Conservation (phyloP, 2,888 invertebrate species). For the Orthosia cruda region DNA sequence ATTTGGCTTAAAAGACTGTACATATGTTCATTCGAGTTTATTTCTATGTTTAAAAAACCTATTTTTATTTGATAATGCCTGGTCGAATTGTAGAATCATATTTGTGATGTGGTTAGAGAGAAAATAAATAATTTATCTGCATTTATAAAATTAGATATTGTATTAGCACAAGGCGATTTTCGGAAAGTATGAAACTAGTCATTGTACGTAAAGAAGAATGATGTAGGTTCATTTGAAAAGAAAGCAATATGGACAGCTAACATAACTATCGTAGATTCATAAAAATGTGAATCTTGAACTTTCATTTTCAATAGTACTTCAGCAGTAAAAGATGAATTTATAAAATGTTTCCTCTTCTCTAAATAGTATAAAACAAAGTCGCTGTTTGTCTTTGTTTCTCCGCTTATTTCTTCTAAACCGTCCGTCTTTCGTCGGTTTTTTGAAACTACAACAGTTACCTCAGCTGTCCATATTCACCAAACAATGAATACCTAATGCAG, state of each 20-base stretch:
- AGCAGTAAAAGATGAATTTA: too few species aligned
- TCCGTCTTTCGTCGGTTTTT: not conserved
- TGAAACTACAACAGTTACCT: not conserved
- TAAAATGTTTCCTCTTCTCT: too few species aligned
- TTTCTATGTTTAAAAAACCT: constrained; percentile 18
- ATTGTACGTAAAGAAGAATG: constrained; percentile 23
- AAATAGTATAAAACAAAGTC: too few species aligned
- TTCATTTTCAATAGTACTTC: too few species aligned
- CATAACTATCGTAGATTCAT: too few species aligned
- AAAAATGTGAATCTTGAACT: too few species aligned
- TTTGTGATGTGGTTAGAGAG: constrained; percentile 35
- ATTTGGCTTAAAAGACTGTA: constrained; percentile 65
- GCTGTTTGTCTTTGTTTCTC: too few species aligned
- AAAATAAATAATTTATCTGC: constrained; percentile 50
- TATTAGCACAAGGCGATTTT: constrained; percentile 31
- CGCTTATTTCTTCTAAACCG: too few species aligned
- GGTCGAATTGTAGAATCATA: constrained; percentile 27
- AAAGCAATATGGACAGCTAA: not conserved
- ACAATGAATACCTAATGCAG: not conserved
- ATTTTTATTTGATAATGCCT: constrained; percentile 20
- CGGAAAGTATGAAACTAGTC: constrained; percentile 57
- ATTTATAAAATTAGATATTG: constrained; percentile 52
- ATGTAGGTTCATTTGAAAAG: constrained; percentile 1
- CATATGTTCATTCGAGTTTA: constrained; percentile 46
- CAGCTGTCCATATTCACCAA: not conserved